A percentile compares a stretch with the other conserved stretches of the same genome.
These are phyloP conservation scores for Drosophila siamana DNA, from an alignment of 2,888 invertebrate genomes.

Conservation along the genomic window DNA sequence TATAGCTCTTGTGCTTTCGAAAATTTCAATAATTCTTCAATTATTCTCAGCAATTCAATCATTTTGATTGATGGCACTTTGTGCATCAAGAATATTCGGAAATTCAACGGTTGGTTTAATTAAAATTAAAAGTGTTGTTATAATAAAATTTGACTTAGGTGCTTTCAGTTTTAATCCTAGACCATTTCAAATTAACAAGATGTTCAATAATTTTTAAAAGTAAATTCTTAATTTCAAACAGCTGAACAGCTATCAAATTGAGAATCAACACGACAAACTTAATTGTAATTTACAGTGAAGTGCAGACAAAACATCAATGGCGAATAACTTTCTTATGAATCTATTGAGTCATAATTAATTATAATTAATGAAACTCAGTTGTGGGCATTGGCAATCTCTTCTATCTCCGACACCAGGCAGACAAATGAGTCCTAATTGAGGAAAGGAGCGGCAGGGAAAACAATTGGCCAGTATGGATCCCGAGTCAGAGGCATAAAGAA, in stretches of 20 bases:
- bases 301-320: no score
- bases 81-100: no score
- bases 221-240: no score
- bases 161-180: no score
- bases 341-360: not conserved
- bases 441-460: not conserved
- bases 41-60: not conserved
- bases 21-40: not conserved
- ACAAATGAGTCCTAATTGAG: slow-evolving; percentile 3
- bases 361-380: not conserved
- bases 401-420: not conserved
- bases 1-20: not conserved
- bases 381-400: not conserved
- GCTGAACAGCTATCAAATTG: no score
- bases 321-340: not conserved
- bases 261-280: no score
- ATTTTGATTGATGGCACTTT: not conserved
- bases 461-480: slow-evolving; percentile 12
- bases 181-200: no score
- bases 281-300: no score
- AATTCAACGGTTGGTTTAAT: no score
- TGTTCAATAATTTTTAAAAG: no score
- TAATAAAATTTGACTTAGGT: no score
- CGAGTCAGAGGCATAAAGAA: slow-evolving; percentile 11
- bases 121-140: no score